Base-by-base conservation (phyloP, 2,888 invertebrate species). In the Halictus ligatus region DNA sequence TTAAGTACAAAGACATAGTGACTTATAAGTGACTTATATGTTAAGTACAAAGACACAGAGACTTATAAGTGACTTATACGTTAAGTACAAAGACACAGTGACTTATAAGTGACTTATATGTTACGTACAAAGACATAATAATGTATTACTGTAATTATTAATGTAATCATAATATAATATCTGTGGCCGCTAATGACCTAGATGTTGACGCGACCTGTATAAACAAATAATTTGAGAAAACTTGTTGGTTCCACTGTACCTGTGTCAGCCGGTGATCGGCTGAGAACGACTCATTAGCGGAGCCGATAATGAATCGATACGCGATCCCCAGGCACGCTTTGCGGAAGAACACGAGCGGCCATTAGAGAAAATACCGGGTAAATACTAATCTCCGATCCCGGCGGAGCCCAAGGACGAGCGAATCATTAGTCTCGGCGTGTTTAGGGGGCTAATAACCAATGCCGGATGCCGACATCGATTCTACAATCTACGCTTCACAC, bases 361-460 rank as follows among this genome's bases (percentile, higher is more conserved):
- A 67, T 83, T 81, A 58, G 50, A 21, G 81, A 58, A 75, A 82
- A 75, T 76, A 81, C 74, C 81, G 40, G 58, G 84, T 67, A 78
- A 77, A 76, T 77, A 84, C 74, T 58, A 73, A 81, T 81, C 67
- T 54, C 67, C 54, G n/a, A 60, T 54, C 48, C 80, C 69, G 75
- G 13, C 72, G 18, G 21, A 54, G 3, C 8, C 29, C 18, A 43
- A 48, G 40, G 50, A 81, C 58, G 71, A 60, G 60, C 75, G 71
- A 82, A 72, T 67, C 78, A 82, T 84, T 80, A 78, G 82, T 74
- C 72, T 21, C 8, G 67, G 72, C 76, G 78, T 60, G 46, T 67
- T 83, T 78, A 67, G 67, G 43, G 81, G 77, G 81, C 40, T 64
- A 50, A 60, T 84, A 75, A 77, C 73, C 75, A 69, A 80, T 46